phyloP scores from a whole-genome alignment of 2,113 vertebrate species.

The Muntiacus reevesi region DNA sequence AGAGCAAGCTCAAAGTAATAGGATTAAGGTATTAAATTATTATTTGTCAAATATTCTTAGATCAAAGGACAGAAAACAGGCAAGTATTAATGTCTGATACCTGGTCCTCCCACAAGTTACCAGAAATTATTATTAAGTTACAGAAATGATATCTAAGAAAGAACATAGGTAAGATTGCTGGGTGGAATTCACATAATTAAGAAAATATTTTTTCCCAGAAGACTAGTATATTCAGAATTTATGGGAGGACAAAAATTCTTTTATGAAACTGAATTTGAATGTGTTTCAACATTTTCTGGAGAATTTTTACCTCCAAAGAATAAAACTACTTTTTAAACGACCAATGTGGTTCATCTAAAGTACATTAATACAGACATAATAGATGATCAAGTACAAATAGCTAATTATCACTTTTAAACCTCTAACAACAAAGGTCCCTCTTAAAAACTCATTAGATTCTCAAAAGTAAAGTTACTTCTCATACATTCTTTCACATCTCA shows the following conservation, averaged over 20 bases:
- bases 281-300: neutral
- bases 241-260: neutral
- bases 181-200: neutral
- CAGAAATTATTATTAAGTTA: neutral
- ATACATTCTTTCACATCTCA: neutral
- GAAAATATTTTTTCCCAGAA: neutral
- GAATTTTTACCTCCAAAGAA: neutral
- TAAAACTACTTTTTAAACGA: slow-evolving; percentile 13
- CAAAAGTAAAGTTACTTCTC: neutral
- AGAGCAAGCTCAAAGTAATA: neutral
- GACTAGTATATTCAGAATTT: neutral
- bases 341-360: neutral
- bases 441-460: neutral
- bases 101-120: neutral
- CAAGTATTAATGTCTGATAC: neutral
- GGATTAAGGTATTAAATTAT: neutral
- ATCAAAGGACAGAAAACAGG: slow-evolving; percentile 19
- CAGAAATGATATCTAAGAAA: neutral
- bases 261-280: neutral
- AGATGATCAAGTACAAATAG: neutral
- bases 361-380: neutral
- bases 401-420: neutral
- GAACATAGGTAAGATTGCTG: neutral
- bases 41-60: neutral
- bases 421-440: neutral